Conservation (phyloP, 2,888 invertebrate genomes). For the Drosophila colorata region DNA sequence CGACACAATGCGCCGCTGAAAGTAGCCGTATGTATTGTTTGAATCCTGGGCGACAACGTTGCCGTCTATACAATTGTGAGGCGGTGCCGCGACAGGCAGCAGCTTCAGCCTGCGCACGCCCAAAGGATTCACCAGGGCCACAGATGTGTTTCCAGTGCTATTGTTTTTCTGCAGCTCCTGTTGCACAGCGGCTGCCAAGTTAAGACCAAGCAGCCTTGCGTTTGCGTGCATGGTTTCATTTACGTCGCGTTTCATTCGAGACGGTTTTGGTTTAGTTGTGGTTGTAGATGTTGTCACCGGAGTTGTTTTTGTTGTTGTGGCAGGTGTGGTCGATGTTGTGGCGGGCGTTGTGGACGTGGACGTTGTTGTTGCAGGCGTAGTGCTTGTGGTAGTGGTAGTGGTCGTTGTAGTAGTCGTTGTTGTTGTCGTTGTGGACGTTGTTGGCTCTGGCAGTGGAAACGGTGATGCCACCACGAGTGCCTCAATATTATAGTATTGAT, state of each 20-base stretch:
- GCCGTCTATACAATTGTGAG: constrained; percentile 87
- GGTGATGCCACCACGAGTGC: constrained; percentile 90
- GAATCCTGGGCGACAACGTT: constrained; percentile 88
- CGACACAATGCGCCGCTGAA: constrained; percentile 88
- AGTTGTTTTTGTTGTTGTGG: constrained; percentile 85
- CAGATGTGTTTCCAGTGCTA: constrained; percentile 35
- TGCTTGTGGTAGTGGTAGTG: constrained; percentile 84
- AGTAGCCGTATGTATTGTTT: constrained; percentile 91
- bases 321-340: constrained; percentile 85
- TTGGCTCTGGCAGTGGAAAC: constrained; percentile 86
- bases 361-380: constrained; percentile 85
- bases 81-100: constrained; percentile 34
- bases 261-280: constrained; percentile 77
- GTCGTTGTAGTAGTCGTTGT: constrained; percentile 87
- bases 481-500: constrained; percentile 88
- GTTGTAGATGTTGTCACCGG: constrained; percentile 85
- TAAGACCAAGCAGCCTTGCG: constrained; percentile 77
- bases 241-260: constrained; percentile 67
- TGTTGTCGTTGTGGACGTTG: constrained; percentile 84
- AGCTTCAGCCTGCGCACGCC: constrained; percentile 44
- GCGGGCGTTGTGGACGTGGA: constrained; percentile 83
- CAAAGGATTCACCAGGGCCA: constrained; percentile 66
- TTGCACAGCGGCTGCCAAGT: constrained; percentile 65
- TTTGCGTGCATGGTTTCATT: constrained; percentile 72
- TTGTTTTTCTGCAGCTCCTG: constrained; percentile 42